These are phyloP conservation scores for Scartelaos histophorus DNA, from an alignment of 2,113 vertebrate genomes.

Conservation along the genomic window DNA sequence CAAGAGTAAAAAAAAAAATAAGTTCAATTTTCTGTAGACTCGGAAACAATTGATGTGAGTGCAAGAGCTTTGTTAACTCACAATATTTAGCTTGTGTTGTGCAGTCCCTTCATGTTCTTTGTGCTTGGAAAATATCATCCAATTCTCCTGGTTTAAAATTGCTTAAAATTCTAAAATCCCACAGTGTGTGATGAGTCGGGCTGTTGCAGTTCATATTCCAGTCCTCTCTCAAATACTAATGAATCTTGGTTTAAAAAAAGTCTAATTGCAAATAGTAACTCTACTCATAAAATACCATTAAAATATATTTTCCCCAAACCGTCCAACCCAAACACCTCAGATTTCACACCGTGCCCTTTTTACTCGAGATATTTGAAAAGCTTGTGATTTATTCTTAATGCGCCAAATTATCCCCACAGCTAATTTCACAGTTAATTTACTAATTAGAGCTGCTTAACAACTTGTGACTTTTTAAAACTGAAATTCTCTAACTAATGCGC, in stretches of 20 bases:
- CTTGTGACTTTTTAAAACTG: conserved; percentile 20
- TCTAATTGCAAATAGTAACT: background rate
- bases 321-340: background rate
- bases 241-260: background rate
- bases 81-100: too few relatives aligned
- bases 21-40: too few relatives aligned
- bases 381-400: conserved; percentile 30
- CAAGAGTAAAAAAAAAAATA: too few relatives aligned
- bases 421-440: conserved; percentile 53
- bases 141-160: too few relatives aligned
- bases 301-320: background rate
- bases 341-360: background rate
- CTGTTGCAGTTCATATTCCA: too few relatives aligned
- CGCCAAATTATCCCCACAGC: conserved; percentile 33
- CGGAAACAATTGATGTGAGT: too few relatives aligned
- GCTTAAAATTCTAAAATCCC: too few relatives aligned
- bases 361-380: background rate
- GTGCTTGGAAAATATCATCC: too few relatives aligned
- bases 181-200: too few relatives aligned
- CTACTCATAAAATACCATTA: too few relatives aligned
- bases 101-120: too few relatives aligned
- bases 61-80: too few relatives aligned
- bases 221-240: background rate
- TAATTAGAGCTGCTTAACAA: conserved; percentile 38
- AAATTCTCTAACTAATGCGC: conserved; percentile 13